These are phyloP conservation scores for Anthophora plumipes DNA, from an alignment of 2,888 invertebrate genomes.

Conservation along the genomic window DNA sequence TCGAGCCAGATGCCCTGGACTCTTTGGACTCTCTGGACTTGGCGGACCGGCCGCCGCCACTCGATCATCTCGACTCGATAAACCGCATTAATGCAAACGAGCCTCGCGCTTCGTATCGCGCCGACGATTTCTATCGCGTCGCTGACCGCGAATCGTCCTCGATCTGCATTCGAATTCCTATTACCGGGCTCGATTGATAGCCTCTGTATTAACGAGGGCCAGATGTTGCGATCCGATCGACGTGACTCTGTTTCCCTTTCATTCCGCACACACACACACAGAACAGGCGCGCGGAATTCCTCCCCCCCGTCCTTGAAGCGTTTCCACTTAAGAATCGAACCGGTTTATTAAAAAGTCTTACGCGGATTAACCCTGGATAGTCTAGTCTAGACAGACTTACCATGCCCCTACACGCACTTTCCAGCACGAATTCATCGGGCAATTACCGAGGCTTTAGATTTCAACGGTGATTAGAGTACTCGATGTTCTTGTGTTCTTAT, in stretches of 20 bases:
- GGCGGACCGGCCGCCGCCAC: background rate
- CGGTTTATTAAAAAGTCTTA: too few relatives aligned
- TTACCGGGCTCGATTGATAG: slow-evolving; percentile 4
- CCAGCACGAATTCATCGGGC: background rate
- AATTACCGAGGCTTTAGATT: slow-evolving; percentile 16
- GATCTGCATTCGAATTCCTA: slow-evolving; percentile 13
- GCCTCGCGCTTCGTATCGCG: slow-evolving; percentile 7
- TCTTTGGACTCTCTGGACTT: background rate
- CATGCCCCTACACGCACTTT: too few relatives aligned
- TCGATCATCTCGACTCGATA: slow-evolving; percentile 17
- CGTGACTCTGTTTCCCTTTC: background rate
- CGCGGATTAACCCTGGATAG: too few relatives aligned
- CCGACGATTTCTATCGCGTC: slow-evolving; percentile 12
- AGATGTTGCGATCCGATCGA: too few relatives aligned
- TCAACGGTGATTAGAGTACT: background rate
- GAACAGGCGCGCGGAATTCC: too few relatives aligned
- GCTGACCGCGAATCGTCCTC: slow-evolving; percentile 11
- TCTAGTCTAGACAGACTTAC: too few relatives aligned
- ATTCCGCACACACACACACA: too few relatives aligned
- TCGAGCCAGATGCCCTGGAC: slow-evolving; percentile 22
- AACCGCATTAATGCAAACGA: slow-evolving; percentile 40
- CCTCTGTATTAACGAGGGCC: slow-evolving; percentile 15
- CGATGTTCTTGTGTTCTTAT: background rate
- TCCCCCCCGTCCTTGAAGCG: too few relatives aligned
- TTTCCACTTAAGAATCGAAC: too few relatives aligned